phyloP scores from a whole-genome alignment of 2,113 vertebrate genomes.

The Syrrhaptes paradoxus region DNA sequence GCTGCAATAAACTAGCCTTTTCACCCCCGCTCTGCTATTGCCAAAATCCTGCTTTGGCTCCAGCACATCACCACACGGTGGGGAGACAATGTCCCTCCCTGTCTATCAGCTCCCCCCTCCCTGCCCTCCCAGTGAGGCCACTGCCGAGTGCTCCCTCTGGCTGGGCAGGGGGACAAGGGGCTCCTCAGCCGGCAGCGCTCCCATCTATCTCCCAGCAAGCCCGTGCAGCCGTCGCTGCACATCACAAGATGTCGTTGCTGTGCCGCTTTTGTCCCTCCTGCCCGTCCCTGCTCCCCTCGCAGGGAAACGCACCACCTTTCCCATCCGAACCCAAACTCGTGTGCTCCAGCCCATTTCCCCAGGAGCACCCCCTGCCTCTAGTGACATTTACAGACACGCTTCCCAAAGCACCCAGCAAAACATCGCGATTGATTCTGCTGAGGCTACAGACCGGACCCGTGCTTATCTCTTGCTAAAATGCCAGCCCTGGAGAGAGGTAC shows the following conservation, averaged over 20 bases:
- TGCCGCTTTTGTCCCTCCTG: background rate
- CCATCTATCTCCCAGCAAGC: background rate
- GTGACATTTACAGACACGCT: background rate
- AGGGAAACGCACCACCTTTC: background rate
- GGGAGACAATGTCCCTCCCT: background rate
- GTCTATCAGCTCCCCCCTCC: fast-evolving
- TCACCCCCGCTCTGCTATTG: background rate
- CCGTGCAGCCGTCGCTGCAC: background rate
- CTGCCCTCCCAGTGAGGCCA: no score
- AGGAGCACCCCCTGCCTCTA: background rate
- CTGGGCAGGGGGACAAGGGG: background rate
- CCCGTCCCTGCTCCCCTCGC: background rate
- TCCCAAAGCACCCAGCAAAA: background rate
- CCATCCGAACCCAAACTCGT: background rate
- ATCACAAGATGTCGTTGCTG: constrained; percentile 67
- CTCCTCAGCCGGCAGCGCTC: fast-evolving
- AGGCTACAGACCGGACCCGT: background rate
- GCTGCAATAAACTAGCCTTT: background rate
- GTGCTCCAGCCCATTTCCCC: fast-evolving
- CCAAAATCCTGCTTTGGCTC: background rate
- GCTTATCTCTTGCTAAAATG: background rate
- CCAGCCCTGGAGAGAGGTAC: background rate
- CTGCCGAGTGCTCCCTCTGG: fast-evolving
- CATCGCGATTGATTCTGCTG: fast-evolving
- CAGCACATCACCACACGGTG: fast-evolving